Conservation (phyloP, 2,113 vertebrate genomes). For the Pyrgilauda ruficollis region DNA sequence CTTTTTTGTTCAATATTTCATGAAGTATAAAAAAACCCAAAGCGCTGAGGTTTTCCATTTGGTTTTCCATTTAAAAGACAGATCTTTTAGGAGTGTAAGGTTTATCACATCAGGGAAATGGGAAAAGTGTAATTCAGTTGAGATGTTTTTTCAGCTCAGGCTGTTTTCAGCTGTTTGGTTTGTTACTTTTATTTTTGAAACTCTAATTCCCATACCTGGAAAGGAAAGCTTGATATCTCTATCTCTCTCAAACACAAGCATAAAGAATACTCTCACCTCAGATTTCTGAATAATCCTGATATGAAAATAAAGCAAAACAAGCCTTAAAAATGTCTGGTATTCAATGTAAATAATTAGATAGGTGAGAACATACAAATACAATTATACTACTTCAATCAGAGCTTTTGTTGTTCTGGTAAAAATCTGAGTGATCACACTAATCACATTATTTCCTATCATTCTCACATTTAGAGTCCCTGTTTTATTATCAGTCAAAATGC, state of each 20-base stretch:
- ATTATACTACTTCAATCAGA: not conserved
- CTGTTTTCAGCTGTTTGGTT: not conserved
- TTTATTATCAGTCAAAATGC: not conserved
- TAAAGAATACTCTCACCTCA: not conserved
- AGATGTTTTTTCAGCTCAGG: not conserved
- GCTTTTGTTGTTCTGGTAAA: not conserved
- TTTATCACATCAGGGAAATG: constrained; percentile 55
- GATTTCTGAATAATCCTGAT: not conserved
- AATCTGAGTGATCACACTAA: not conserved
- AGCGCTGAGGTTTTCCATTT: constrained; percentile 14
- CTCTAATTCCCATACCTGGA: not conserved
- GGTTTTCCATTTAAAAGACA: constrained; percentile 56
- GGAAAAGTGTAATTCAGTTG: constrained; percentile 25
- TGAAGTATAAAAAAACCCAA: constrained; percentile 14
- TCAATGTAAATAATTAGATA: not conserved
- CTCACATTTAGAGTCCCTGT: not conserved
- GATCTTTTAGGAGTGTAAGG: constrained; percentile 25
- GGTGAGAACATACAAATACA: not conserved
- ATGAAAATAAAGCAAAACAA: not conserved
- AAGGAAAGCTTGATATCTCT: not conserved
- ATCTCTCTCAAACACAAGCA: not conserved
- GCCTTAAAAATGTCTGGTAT: not conserved
- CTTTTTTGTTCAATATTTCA: constrained; percentile 63
- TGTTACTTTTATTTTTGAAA: not conserved
- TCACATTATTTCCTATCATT: not conserved